Base-by-base conservation (phyloP, 2,113 vertebrate genomes). In the Gracilinanus agilis region DNA sequence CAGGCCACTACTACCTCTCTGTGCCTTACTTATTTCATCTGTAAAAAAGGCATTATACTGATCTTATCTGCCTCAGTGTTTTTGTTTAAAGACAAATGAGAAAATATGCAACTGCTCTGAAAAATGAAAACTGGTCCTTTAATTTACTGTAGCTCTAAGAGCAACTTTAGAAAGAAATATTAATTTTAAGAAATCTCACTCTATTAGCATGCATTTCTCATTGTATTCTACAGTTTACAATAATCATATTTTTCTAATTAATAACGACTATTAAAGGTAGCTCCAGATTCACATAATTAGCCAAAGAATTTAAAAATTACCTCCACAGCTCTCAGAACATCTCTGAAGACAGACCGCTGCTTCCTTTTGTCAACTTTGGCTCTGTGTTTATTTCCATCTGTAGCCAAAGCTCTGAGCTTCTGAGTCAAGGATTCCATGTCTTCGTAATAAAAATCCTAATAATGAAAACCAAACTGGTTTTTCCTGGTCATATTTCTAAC, bases 331-430 rank as follows among this genome's bases (percentile, higher is more conserved):
- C 99, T 99, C 0, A 99, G 98, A 29, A 99, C 99, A 0, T 99
- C 99, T 97, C 99, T 99, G 97, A 99, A 99, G 93, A 99, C 99
- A 0, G 99, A 99, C 0, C 99, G 98, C 98, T 99, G 99, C 99
- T 99, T 99, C 96, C 99, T 99, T 98, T 99, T 99, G 98, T 99
- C 99, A 16, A 98, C 99, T 98, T 99, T 99, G 95, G 99, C 99
- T 91, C 99, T 97, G 97, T 99, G 99, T 92, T 99, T 99, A 98
- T 99, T 99, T 96, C 99, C 99, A 98, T 99, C 99, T 0, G 99
- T 99, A 94, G 99, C 99, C 94, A 99, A 97, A 19, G 99, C 98
- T 34, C 98, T 99, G 92, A 99, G 98, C 94, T 99, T 99, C 93
- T 98, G 98, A 75, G 99, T 99, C 94, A 99, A 98, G 49, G 98